Evolutionary conservation across 1,140 invertebrate genomes (phyloP).

Genomic region (Drosophila sucinea): DNA sequence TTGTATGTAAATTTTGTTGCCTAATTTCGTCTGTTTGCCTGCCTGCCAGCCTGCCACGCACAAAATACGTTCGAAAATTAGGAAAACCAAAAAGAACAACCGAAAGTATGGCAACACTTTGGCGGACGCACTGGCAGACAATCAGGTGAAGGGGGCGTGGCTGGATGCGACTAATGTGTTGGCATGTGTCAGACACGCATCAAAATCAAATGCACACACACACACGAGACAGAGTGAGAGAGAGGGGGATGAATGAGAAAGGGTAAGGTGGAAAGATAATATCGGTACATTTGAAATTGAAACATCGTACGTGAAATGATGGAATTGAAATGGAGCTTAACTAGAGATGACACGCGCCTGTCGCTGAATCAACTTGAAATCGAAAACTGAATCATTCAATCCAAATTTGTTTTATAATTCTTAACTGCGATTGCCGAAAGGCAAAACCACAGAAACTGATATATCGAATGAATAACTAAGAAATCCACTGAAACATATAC

Average conservation of each 20-base stretch:
- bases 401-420: too few species aligned
- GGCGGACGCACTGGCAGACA: neutral
- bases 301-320: neutral
- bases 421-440: too few species aligned
- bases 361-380: neutral
- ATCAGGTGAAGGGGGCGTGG: conserved; percentile 29
- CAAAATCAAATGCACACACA: conserved; percentile 53
- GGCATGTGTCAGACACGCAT: conserved; percentile 73
- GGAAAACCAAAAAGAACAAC: conserved; percentile 16
- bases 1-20: conserved; percentile 66
- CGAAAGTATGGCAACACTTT: neutral
- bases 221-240: conserved; percentile 5
- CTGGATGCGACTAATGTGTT: conserved; percentile 64
- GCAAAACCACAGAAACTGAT: too few species aligned
- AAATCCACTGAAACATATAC: too few species aligned
- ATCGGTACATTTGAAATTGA: neutral
- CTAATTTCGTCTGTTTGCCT: conserved; percentile 59
- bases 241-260: conserved; percentile 23
- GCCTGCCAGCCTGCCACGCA: neutral
- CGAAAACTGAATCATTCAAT: neutral
- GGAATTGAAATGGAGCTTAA: neutral
- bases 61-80: conserved; percentile 35
- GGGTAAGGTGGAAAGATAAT: neutral
- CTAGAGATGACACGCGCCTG: neutral
- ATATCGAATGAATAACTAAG: too few species aligned